A percentile compares a stretch with the other conserved stretches of the same genome.
These are phyloP conservation scores for Pectinophora gossypiella DNA, from an alignment of 1,140 invertebrate genomes.

Conservation along the genomic window DNA sequence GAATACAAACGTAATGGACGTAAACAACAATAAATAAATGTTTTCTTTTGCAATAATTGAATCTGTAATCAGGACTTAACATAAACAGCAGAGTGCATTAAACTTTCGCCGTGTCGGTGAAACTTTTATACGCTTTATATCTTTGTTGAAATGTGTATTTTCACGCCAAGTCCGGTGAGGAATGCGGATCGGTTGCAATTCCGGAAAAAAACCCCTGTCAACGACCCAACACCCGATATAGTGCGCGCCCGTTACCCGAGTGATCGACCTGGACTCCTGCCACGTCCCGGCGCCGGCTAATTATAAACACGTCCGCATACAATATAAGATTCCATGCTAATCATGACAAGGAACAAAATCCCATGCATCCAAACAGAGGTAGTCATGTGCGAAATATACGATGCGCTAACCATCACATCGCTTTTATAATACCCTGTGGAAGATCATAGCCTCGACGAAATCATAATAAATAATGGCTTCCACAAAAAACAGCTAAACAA, in stretches of 20 bases:
- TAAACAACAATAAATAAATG: no score
- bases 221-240: constrained; percentile 60
- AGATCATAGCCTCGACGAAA: no score
- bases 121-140: neutral
- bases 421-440: neutral
- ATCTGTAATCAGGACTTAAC: no score
- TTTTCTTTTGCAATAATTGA: no score
- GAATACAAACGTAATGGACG: no score
- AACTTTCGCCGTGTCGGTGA: no score
- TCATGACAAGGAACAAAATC: constrained; percentile 35
- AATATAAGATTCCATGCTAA: constrained; percentile 45
- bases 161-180: constrained; percentile 11
- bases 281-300: constrained; percentile 50
- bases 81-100: no score
- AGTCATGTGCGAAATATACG: neutral
- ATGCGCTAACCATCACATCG: neutral
- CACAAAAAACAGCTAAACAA: neutral
- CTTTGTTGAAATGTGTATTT: neutral
- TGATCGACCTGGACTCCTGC: constrained; percentile 69
- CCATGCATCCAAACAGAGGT: constrained; percentile 11
- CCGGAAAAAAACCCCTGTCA: constrained; percentile 62
- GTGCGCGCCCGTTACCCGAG: constrained; percentile 62
- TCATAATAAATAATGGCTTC: neutral
- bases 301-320: constrained; percentile 47
- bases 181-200: constrained; percentile 43